Evolutionary conservation across 2,888 invertebrate genomes (phyloP).

Genomic region (Eustalomyia histrio): DNA sequence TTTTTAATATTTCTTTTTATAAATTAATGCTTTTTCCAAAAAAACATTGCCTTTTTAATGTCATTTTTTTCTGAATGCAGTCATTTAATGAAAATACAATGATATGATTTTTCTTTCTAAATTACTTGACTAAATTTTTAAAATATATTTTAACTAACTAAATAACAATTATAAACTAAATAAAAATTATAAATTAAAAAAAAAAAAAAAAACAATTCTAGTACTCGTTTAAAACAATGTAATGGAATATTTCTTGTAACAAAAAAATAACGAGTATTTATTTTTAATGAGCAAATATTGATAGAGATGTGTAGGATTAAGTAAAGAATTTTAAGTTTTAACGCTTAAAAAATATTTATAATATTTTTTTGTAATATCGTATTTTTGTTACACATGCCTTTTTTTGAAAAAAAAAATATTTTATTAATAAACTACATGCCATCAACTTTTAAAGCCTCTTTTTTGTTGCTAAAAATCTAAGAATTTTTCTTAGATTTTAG

Average conservation of each 20-base stretch:
- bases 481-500: constrained; percentile 8
- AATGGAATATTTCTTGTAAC: background rate
- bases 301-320: constrained; percentile 2
- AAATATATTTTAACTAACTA: constrained; percentile 24
- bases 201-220: background rate
- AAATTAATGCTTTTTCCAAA: constrained; percentile 26
- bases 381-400: constrained; percentile 53
- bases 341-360: background rate
- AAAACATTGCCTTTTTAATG: constrained; percentile 55
- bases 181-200: background rate
- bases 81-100: constrained; percentile 32
- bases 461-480: constrained; percentile 33
- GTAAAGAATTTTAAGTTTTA: background rate
- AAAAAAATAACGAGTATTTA: background rate
- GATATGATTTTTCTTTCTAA: constrained; percentile 40
- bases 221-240: constrained; percentile 8
- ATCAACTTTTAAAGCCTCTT: constrained; percentile 42
- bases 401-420: constrained; percentile 25
- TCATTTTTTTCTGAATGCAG: constrained; percentile 48
- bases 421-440: constrained; percentile 54
- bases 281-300: constrained; percentile 34
- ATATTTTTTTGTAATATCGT: background rate
- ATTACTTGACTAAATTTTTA: constrained; percentile 19
- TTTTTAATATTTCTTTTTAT: constrained; percentile 10
- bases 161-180: constrained; percentile 21